phyloP scores from a whole-genome alignment of 2,888 invertebrate genomes.

The Caenorhabditis sulstoni region DNA sequence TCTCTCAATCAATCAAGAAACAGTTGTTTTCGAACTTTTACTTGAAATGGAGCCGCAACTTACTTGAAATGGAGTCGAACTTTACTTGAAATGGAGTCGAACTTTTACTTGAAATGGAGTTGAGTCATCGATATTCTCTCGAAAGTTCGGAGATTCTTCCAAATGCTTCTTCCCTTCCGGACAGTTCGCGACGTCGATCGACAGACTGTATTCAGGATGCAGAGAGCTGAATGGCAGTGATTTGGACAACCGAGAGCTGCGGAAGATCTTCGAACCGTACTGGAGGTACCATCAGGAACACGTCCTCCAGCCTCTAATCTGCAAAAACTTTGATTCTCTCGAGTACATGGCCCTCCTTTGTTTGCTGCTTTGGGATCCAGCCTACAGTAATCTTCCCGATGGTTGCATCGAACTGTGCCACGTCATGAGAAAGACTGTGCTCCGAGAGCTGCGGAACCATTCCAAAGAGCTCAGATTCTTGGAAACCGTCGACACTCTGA shows the following conservation, averaged over 20 bases:
- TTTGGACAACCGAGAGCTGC: neutral
- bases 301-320: neutral
- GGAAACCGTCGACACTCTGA: conserved; percentile 6
- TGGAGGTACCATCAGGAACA: conserved; percentile 1
- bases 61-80: too few relatives aligned
- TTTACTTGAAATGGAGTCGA: too few relatives aligned
- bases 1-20: too few relatives aligned
- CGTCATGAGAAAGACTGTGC: conserved; percentile 10
- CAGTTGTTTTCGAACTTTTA: too few relatives aligned
- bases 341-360: neutral
- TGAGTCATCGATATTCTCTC: neutral
- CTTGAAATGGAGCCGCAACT: too few relatives aligned
- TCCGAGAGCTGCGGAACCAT: neutral
- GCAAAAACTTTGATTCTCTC: neutral
- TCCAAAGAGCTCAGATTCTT: neutral
- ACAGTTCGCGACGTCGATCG: neutral
- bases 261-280: neutral
- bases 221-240: neutral
- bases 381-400: conserved; percentile 1
- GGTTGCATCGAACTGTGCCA: neutral
- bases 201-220: neutral
- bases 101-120: conserved; percentile 7
- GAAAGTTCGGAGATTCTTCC: neutral
- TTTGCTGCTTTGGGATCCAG: neutral
- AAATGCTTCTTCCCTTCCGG: neutral